A percentile compares a stretch with the other conserved stretches of the same genome.
Evolutionary conservation across 2,888 invertebrate species (phyloP).

Genomic region (Cylindroiulus punctatus): DNA sequence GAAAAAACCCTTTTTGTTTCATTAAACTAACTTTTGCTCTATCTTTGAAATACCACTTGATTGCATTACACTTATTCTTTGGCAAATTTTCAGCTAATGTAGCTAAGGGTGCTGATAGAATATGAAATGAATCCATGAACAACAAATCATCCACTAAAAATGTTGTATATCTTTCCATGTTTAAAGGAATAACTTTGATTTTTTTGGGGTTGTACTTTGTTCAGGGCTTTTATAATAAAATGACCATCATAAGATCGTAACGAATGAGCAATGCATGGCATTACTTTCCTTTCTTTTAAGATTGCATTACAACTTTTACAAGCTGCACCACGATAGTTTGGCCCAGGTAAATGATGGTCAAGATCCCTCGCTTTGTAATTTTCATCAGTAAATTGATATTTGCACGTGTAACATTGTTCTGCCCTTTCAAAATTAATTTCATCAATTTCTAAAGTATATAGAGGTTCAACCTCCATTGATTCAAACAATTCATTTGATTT

Average conservation of each 20-base stretch:
- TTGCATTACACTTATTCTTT: neutral
- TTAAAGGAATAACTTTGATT: neutral
- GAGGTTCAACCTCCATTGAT: neutral
- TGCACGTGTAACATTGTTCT: neutral
- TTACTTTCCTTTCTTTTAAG: neutral
- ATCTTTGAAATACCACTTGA: constrained; percentile 4
- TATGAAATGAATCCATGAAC: neutral
- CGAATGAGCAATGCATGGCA: neutral
- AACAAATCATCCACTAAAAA: neutral
- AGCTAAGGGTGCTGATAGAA: neutral
- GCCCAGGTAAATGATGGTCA: neutral
- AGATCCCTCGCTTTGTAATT: neutral
- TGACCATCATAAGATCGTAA: neutral
- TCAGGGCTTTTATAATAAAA: neutral
- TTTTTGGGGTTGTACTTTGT: neutral
- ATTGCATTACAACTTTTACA: neutral
- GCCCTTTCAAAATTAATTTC: neutral
- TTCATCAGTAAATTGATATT: neutral
- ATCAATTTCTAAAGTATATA: neutral
- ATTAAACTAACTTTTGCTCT: neutral
- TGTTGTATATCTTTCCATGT: neutral
- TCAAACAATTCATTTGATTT: neutral
- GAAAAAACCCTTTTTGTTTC: constrained; percentile 6
- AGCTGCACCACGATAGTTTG: neutral
- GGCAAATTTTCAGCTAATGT: neutral